A percentile compares a stretch with the other conserved stretches of the same genome.
phyloP scores from a whole-genome alignment of 2,888 invertebrate genomes.

The Subacronicta megacephala region DNA sequence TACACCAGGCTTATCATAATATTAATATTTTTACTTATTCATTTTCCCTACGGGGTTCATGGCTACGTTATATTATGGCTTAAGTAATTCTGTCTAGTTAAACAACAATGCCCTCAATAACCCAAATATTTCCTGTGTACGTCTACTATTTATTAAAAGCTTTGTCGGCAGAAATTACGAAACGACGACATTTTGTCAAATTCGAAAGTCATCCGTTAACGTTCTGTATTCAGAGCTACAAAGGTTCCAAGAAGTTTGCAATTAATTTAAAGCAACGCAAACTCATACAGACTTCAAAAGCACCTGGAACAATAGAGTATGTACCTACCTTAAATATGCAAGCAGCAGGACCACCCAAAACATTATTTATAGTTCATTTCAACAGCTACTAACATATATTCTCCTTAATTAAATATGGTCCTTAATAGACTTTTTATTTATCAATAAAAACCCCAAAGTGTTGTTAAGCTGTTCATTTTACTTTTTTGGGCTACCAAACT shows the following conservation, averaged over 20 bases:
- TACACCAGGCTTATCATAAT: too few species aligned
- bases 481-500: conserved; percentile 9
- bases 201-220: conserved; percentile 56
- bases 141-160: background rate
- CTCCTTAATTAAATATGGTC: conserved; percentile 19
- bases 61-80: too few species aligned
- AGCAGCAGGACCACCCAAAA: conserved; percentile 55
- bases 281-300: conserved; percentile 67
- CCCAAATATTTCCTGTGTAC: background rate
- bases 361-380: conserved; percentile 64
- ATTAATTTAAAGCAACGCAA: conserved; percentile 71
- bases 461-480: conserved; percentile 2
- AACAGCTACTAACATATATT: conserved; percentile 37
- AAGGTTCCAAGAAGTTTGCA: conserved; percentile 67
- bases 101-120: too few species aligned
- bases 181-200: conserved; percentile 54
- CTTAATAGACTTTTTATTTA: conserved; percentile 9
- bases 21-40: too few species aligned
- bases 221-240: conserved; percentile 62
- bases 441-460: conserved; percentile 25
- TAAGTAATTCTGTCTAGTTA: too few species aligned
- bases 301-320: conserved; percentile 67
- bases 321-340: conserved; percentile 69
- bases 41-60: too few species aligned
- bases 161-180: conserved; percentile 44